Evolutionary conservation across 2,113 vertebrate genomes (phyloP), one percentile per base, ranked within the genome.

Genomic region (Clarias gariepinus): DNA sequence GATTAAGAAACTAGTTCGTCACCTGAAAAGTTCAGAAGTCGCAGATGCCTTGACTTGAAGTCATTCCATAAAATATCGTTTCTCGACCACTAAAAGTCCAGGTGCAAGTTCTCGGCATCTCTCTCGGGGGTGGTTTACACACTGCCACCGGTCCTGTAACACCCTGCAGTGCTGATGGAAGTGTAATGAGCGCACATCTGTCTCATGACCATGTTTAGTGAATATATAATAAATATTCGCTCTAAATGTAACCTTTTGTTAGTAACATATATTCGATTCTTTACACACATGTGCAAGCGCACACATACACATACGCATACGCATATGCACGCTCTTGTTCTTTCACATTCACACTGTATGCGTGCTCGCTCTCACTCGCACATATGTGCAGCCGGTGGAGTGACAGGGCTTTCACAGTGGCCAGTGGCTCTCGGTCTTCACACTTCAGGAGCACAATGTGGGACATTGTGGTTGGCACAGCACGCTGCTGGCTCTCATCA

Each of bases 61-160:
- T 36, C 83, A 57, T 79, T 87, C 88, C 41, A 91, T 88, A 89
- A 74, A 55, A 82, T 87, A 57, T 82, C 74, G 61, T 88, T 89
- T 85, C 63, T 83, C 21, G 61, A 71, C 61, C 36, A 61, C 30
- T 81, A 76, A 81, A 55, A 86, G 55, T 88, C 81, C 66, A 90
- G 91, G 93, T 90, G 91, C 91, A 87, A 86, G 90, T 81, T 69
- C 47, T 47, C 47, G 47, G 63, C 73, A 28, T 58, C 64, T 94
- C 93, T 92, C 91, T 76, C 2, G 87, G 91, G 93, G 89, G 91
- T 88, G 90, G 87, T 94, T 94, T 91, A 91, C 93, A 93, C 92
- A 88, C 91, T 28, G 83, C 60, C 84, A 79, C 77, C 25, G 68
- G 63, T 88, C 86, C 88, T 86, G 61, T 82, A 87, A 84, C 86